Evolutionary conservation across 2,888 invertebrate genomes (phyloP), one percentile per base, ranked within the genome.

Genomic region (Drosophila kuntzei): DNA sequence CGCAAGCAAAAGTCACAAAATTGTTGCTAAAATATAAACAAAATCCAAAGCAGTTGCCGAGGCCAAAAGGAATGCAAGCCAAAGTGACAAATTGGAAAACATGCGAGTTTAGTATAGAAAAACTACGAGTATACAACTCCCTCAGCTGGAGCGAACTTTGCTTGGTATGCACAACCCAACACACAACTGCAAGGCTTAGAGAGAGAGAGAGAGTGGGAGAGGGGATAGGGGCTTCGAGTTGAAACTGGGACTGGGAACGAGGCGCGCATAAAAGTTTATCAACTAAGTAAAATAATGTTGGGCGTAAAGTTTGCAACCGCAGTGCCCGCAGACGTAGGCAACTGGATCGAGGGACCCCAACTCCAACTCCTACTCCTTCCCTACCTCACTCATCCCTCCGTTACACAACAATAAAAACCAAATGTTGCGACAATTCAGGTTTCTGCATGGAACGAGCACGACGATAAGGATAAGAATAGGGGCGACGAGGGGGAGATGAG

Each of bases 281-380:
- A 86, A 88, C 83, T 83, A 79, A 86, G 80, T 78, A 79, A 85
- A 88, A 86, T 86, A 86, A 88, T 88, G 88, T 88, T 77, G 83
- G 80, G 87, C 84, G 79, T 70, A 86, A 86, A 88, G 87, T 86
- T 86, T 71, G 60, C 75, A 83, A 68, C 88, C 85, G 80, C 86
- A 85, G 64, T 85, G 85, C 67, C 82, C 82, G 63, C 80, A 76
- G 71, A 70, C 61, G 60, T 39, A 51, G 47, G 46, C 46, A 25
- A 49, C 57, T 37, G 43, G 11, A 54, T 29, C 41, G 16, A 36
- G 54, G 41, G 22, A 57, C 25, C 36, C 37, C 7, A n/a, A 34
- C 34, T 5, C 18, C 11, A 6, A 37, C 27, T 18, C 12, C 39
- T 12, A 7, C 3, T 43, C 47, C 5, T 9, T 12, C 14, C 14